Conservation (phyloP, 2,888 invertebrate species). For the Coenonympha glycerion region DNA sequence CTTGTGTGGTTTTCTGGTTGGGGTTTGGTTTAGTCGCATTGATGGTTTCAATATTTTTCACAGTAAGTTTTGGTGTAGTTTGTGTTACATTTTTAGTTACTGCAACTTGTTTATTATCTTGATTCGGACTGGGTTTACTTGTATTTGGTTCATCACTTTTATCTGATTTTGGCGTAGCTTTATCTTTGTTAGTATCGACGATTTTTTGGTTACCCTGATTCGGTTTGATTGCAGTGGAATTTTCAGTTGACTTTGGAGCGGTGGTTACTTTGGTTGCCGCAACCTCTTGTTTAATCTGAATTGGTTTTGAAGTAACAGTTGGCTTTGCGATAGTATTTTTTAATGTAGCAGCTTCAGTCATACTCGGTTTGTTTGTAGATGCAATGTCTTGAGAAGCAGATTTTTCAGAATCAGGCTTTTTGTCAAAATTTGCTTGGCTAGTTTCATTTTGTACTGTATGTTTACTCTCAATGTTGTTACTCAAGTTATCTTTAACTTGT, state of each 20-base stretch:
- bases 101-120: slow-evolving; percentile 11
- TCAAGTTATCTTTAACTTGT: not conserved
- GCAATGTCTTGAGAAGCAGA: not conserved
- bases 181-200: too few relatives aligned
- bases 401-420: not conserved
- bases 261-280: not conserved
- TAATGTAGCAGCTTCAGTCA: not conserved
- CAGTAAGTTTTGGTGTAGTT: not conserved
- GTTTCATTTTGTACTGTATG: not conserved
- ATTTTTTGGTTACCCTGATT: too few relatives aligned
- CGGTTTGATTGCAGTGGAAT: not conserved
- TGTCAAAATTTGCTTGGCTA: not conserved
- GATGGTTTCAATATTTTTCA: not conserved
- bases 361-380: not conserved
- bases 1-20: not conserved
- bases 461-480: not conserved
- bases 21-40: not conserved
- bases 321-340: not conserved
- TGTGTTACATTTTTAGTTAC: not conserved
- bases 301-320: not conserved
- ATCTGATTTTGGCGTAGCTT: too few relatives aligned
- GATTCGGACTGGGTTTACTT: not conserved
- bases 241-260: not conserved
- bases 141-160: too few relatives aligned
- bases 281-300: not conserved